Conservation (phyloP, 1,140 invertebrate genomes). For the Lasioglossum albipes region DNA sequence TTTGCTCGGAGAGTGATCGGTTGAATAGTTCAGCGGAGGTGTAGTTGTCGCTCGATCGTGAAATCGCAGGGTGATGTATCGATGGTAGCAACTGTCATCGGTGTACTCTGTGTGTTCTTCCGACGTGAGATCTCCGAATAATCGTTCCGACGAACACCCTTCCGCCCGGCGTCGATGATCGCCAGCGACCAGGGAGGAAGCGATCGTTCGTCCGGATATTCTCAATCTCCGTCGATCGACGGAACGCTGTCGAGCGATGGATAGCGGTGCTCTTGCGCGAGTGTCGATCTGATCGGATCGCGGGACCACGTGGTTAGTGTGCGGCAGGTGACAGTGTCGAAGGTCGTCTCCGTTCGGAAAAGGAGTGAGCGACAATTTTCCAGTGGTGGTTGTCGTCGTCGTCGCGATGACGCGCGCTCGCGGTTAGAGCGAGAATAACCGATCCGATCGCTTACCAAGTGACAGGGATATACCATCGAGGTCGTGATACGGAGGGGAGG, state of each 20-base stretch:
- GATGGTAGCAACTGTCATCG: background rate
- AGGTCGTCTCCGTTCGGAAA: no score
- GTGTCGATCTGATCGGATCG: background rate
- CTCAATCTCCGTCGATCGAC: background rate
- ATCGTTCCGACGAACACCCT: no score
- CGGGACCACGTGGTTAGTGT: constrained; percentile 29
- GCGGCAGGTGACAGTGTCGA: background rate
- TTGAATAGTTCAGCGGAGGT: background rate
- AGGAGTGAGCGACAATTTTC: no score
- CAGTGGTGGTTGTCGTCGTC: no score
- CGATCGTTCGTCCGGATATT: background rate
- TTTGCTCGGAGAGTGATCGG: background rate
- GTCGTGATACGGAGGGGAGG: no score
- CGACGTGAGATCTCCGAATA: no score
- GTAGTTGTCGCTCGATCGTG: background rate
- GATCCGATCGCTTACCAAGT: no score
- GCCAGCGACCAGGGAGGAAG: background rate
- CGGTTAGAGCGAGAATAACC: no score
- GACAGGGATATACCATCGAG: no score
- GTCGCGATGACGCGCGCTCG: no score
- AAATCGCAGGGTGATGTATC: no score
- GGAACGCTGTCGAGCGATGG: constrained; percentile 9
- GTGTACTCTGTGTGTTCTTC: background rate
- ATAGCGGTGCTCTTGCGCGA: background rate
- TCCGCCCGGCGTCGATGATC: background rate